Evolutionary conservation across 2,888 invertebrate genomes (phyloP).

Genomic region (Balanococcus diminutus): DNA sequence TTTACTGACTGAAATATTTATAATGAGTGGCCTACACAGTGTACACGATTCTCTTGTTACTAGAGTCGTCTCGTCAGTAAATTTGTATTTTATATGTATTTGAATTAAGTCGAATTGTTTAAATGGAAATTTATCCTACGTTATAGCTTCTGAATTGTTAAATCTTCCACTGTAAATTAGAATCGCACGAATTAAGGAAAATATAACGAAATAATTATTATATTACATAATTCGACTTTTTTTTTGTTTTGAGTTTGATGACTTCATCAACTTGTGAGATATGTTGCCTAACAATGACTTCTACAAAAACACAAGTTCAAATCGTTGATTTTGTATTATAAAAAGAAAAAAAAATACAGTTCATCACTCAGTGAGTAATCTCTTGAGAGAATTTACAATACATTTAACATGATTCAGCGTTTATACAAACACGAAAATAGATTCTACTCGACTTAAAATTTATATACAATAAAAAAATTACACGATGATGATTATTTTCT

Average conservation of each 20-base stretch:
- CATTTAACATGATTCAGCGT: background rate
- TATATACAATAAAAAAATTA: background rate
- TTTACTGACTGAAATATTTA: background rate
- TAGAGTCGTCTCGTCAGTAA: too few relatives aligned
- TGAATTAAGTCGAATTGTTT: background rate
- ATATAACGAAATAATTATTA: constrained; percentile 13
- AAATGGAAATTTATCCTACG: background rate
- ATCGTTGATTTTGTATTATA: background rate
- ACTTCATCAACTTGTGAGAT: background rate
- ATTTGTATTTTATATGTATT: too few relatives aligned
- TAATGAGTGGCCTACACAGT: background rate
- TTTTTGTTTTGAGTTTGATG: background rate
- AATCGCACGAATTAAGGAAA: background rate
- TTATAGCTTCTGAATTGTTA: constrained; percentile 12
- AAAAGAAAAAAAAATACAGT: background rate
- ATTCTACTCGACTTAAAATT: background rate
- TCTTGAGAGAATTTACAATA: background rate
- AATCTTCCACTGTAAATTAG: constrained; percentile 13
- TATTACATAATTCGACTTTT: background rate
- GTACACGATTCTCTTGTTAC: too few relatives aligned
- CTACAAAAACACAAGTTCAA: background rate
- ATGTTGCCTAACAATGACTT: background rate
- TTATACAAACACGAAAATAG: background rate
- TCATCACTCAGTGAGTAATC: background rate
- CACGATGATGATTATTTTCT: background rate